Conservation (phyloP, 1,140 invertebrate genomes). For the Hyposmocoma kahamanoa region DNA sequence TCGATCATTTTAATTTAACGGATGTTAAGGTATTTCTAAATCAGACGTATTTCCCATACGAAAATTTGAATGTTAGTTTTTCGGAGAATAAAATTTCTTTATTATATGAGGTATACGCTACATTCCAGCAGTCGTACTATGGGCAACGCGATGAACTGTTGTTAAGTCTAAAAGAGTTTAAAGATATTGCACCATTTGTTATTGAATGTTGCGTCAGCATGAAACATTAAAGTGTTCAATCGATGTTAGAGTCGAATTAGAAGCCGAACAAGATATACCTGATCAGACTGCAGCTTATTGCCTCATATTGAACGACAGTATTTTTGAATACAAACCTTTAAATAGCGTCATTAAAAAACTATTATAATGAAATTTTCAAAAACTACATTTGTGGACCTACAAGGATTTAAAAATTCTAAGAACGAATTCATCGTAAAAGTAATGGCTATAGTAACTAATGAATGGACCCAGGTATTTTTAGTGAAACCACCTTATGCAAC, state of each 20-base stretch:
- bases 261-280: constrained; percentile 16
- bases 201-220: constrained; percentile 39
- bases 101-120: constrained; percentile 15
- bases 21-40: constrained; percentile 14
- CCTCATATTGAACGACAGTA: constrained; percentile 22
- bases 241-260: constrained; percentile 20
- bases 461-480: constrained; percentile 6
- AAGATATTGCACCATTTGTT: constrained; percentile 21
- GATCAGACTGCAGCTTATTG: constrained; percentile 24
- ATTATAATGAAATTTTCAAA: constrained; percentile 8
- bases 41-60: constrained; percentile 13
- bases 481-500: constrained; percentile 13
- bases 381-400: constrained; percentile 10
- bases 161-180: constrained; percentile 18
- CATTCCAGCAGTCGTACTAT: constrained; percentile 17
- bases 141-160: constrained; percentile 6
- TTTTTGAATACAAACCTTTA: constrained; percentile 24
- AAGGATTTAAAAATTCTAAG: constrained; percentile 13
- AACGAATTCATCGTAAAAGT: constrained; percentile 18
- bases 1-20: constrained; percentile 14
- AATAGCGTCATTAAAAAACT: constrained; percentile 17
- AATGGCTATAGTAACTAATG: constrained; percentile 7
- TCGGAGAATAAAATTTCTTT: constrained; percentile 12
- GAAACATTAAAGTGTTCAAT: constrained; percentile 16
- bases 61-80: constrained; percentile 9